Evolutionary conservation across 2,888 invertebrate genomes (phyloP).

Genomic region (Tromatobia lineatoria): DNA sequence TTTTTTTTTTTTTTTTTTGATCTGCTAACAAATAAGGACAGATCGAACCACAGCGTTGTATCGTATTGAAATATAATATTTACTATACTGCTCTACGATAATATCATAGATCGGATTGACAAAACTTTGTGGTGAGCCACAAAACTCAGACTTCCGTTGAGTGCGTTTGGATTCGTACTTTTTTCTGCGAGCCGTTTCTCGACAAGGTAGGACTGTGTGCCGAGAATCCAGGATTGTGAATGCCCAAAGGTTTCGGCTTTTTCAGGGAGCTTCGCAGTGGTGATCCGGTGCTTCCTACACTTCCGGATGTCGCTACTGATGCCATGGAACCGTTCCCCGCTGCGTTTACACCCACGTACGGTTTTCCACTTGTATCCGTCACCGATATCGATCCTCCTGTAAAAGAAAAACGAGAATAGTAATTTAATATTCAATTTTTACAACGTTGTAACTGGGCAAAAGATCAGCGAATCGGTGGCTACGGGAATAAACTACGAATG

Average conservation of each 20-base stretch:
- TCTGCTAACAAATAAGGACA: constrained; percentile 33
- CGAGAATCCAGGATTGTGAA: constrained; percentile 94
- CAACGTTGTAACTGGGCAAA: not conserved
- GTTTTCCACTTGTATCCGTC: constrained; percentile 95
- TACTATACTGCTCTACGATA: constrained; percentile 43
- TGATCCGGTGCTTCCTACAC: constrained; percentile 86
- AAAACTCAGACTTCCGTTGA: constrained; percentile 92
- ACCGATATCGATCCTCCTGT: constrained; percentile 90
- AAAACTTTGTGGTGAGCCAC: not conserved
- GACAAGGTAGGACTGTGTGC: constrained; percentile 94
- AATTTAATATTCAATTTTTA: not conserved
- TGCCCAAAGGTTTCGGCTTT: constrained; percentile 93
- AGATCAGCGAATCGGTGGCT: not conserved
- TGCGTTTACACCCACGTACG: constrained; percentile 89
- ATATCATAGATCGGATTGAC: constrained; percentile 32
- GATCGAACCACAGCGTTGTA: constrained; percentile 62
- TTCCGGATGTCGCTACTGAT: constrained; percentile 84
- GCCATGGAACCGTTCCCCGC: constrained; percentile 87
- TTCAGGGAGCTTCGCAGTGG: constrained; percentile 94
- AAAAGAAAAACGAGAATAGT: constrained; percentile 2
- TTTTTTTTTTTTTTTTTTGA: constrained; percentile 11
- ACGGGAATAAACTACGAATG: not conserved
- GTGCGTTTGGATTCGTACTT: constrained; percentile 96
- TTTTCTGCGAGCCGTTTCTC: constrained; percentile 95
- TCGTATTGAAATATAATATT: constrained; percentile 39